Base-by-base conservation (phyloP, 37 sponge, comb jelly and placozoan genomes). In the Halichondria panicea region DNA sequence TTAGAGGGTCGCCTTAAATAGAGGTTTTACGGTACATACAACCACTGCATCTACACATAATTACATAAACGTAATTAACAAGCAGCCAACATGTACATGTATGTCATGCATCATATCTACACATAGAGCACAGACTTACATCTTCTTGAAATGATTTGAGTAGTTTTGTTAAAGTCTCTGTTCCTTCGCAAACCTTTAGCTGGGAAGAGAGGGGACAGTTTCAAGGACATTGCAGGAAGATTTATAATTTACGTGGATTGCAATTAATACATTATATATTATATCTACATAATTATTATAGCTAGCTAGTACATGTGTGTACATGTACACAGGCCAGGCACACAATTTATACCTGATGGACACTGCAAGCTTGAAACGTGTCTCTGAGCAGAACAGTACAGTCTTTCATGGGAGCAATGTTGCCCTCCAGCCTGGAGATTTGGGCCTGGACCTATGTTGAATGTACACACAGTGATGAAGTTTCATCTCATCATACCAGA, bases 261-360 rank as follows among this genome's bases (percentile, higher is more conserved):
- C 11, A 11, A 48, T 15, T 48, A 11, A 48, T 11, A 18, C 52
- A 39, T 35, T 13, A 39, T 11, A 13, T 22, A 66, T 11, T 38
- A 24, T 11, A 39, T 33, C 12, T 35, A 8, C 40, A 33, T 22
- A 15, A 8, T 11, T 8, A 9, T 66, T 69, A 13, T 21, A 34
- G 21, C 21, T 21, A n/a, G n/a, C n/a, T n/a, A n/a, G n/a, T n/a
- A n/a, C n/a, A n/a, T n/a, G n/a, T n/a, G 8, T 59, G 61, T 59
- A 59, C 27, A 59, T 25, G 25, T 59, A n/a, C 61, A 59, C 27
- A 8, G 7, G 7, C 61, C 61, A 27, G 61, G 25, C 27, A 24
- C 7, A 52, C 4, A 9, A 21, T 27, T 46, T 35, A 32, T 56
- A 79, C 87, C 62, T 87, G 87, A 48, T 87, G 74, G 19, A 72